Evolutionary conservation across 2,888 invertebrate genomes (phyloP), one percentile per base, ranked within the genome.

Genomic region (Willowsia nigromaculata): DNA sequence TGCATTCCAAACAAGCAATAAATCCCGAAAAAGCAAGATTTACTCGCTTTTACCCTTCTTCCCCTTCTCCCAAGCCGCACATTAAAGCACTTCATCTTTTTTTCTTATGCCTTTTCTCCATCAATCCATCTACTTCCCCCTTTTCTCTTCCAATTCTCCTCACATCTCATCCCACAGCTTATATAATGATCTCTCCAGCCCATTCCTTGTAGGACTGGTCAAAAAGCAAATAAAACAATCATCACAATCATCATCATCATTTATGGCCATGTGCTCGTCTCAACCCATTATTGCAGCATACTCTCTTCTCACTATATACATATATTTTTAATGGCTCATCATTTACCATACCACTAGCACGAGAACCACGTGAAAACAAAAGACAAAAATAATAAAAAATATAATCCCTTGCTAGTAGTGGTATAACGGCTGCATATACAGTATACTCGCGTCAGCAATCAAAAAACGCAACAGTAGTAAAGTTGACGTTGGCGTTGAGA

Each of bases 251-350:
- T 15, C 33, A 65, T 65, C 33, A 65, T 65, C 62, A 65, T 65
- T 65, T 33, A 71, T 85, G 82, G 43, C 85, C 85, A 85, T 85
- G 85, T 74, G 85, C 85, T 85, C 74, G n/a, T n/a, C n/a, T n/a
- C n/a, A n/a, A n/a, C n/a, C n/a, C n/a, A n/a, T n/a, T n/a, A n/a
- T n/a, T n/a, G n/a, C n/a, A n/a, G n/a, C n/a, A n/a, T n/a, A n/a
- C n/a, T n/a, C n/a, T n/a, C n/a, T n/a, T n/a, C n/a, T n/a, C n/a
- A n/a, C n/a, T n/a, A n/a, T n/a, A n/a, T n/a, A 22, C 33, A 4
- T 11, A 50, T 50, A 47, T 1, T 9, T 30, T 18, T 65, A 47
- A 47, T 56, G 22, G 22, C 56, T 56, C 56, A 18, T 18, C 33
- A 1, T n/a, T 7, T n/a, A 6, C 37, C 4, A 6, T 9, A 37